Conservation (phyloP, 2,797 vertebrate genomes). For the Morus bassanus region DNA sequence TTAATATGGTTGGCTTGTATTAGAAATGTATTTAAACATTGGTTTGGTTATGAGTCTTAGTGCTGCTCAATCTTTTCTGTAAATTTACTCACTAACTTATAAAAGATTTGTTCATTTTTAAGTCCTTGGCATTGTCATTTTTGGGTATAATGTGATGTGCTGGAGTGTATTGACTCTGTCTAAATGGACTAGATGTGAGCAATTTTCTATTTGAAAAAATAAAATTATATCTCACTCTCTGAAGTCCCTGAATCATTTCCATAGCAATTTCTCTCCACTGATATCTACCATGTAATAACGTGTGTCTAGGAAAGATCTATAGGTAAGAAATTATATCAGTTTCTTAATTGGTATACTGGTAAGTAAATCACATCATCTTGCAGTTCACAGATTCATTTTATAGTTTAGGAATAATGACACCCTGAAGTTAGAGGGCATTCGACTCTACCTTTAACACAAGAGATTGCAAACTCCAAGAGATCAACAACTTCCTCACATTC, state of each 20-base stretch:
- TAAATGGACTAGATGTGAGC: slow-evolving; percentile 51
- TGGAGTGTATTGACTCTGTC: background rate
- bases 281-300: background rate
- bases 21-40: slow-evolving; percentile 28
- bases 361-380: background rate
- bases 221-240: slow-evolving; percentile 25
- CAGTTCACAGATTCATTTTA: background rate
- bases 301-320: background rate
- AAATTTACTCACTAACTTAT: slow-evolving; percentile 10
- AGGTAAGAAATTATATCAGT: background rate
- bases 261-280: background rate
- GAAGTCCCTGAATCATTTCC: background rate
- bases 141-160: background rate
- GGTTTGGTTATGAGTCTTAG: slow-evolving; percentile 10
- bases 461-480: background rate
- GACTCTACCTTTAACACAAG: background rate
- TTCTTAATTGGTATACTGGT: background rate
- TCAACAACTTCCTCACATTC: background rate
- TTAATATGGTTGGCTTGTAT: background rate
- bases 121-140: background rate
- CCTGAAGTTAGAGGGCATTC: background rate
- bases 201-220: slow-evolving; percentile 58
- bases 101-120: background rate
- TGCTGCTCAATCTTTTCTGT: slow-evolving; percentile 37
- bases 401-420: background rate